Conservation (phyloP, 23 tunicate genomes). For the Halocynthia aurantium region DNA sequence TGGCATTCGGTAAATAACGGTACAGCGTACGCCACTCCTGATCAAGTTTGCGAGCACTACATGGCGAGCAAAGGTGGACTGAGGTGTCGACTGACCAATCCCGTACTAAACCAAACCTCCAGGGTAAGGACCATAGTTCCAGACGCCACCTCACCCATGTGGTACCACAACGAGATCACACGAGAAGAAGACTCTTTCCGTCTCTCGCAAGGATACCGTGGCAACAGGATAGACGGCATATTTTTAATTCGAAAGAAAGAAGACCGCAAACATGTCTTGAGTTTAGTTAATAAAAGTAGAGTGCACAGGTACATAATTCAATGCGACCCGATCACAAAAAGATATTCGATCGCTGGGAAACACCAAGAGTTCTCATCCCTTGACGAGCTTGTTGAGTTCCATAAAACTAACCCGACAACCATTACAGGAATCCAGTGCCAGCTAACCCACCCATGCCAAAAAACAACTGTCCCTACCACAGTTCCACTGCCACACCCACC, state of each 20-base stretch:
- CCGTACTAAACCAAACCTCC: background rate
- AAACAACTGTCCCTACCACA: background rate
- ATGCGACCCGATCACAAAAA: slow-evolving; percentile 11
- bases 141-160: slow-evolving; percentile 16
- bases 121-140: background rate
- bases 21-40: slow-evolving; percentile 16
- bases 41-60: slow-evolving; percentile 63
- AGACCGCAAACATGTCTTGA: slow-evolving; percentile 33
- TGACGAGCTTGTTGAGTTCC: slow-evolving; percentile 23
- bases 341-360: slow-evolving; percentile 29
- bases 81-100: slow-evolving; percentile 35
- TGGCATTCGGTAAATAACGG: slow-evolving; percentile 45
- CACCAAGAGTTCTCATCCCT: slow-evolving; percentile 15
- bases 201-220: slow-evolving; percentile 37
- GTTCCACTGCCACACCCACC: background rate
- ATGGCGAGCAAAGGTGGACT: slow-evolving; percentile 50
- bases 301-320: slow-evolving; percentile 58
- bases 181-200: slow-evolving; percentile 62
- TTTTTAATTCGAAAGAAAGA: slow-evolving; percentile 51
- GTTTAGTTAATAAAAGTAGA: slow-evolving; percentile 39
- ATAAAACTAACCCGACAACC: slow-evolving; percentile 8
- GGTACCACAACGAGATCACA: slow-evolving; percentile 69
- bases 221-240: slow-evolving; percentile 33
- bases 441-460: slow-evolving; percentile 30
- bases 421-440: slow-evolving; percentile 34